phyloP scores from a whole-genome alignment of 2,113 vertebrate genomes.

The Rostratula benghalensis region DNA sequence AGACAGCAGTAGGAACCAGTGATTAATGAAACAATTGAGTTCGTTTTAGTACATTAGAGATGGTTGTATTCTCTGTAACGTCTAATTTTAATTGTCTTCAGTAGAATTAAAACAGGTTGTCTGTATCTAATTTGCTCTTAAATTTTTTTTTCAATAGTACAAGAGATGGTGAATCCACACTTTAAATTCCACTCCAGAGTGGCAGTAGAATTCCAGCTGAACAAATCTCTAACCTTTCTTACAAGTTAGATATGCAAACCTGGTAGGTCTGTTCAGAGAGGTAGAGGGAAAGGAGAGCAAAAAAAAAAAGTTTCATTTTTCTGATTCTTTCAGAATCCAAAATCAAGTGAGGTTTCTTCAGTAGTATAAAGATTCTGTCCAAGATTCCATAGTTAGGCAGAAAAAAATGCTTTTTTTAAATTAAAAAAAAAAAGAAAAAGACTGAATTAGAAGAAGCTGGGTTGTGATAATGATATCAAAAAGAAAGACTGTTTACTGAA shows the following conservation, averaged over 20 bases:
- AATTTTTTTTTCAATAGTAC: neutral
- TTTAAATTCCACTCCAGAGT: constrained; percentile 55
- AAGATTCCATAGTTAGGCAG: neutral
- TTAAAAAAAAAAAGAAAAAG: no score
- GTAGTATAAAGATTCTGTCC: neutral
- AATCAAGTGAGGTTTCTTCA: neutral
- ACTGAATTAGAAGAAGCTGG: neutral
- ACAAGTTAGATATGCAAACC: neutral
- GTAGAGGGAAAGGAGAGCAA: neutral
- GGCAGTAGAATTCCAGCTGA: constrained; percentile 43
- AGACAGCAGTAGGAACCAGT: neutral
- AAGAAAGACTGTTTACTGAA: neutral
- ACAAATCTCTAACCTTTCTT: neutral
- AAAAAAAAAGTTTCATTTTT: neutral
- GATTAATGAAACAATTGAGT: neutral
- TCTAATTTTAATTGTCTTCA: neutral
- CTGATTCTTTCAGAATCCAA: neutral
- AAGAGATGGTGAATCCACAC: constrained; percentile 42
- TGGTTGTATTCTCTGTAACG: neutral
- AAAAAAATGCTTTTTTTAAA: neutral
- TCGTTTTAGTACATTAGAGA: neutral
- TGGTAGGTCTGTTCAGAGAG: neutral
- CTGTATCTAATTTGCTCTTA: neutral
- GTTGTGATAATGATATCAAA: neutral
- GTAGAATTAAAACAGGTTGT: neutral